Conservation (phyloP, 2,113 vertebrate species). For the Xenus cinereus region DNA sequence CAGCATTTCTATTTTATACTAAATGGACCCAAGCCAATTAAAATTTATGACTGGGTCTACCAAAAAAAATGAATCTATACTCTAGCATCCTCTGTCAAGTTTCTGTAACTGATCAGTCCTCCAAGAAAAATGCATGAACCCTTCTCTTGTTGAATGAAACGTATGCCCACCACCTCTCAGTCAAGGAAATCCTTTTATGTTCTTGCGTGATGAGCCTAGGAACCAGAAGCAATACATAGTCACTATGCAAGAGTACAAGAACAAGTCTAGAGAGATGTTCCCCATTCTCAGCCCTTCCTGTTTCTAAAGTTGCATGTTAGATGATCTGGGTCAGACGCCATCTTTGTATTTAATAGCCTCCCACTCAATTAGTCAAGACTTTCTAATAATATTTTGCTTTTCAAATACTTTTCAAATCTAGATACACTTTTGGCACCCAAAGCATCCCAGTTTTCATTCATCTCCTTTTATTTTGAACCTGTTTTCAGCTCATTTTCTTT, state of each 20-base stretch:
- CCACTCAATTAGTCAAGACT: not conserved
- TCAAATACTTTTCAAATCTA: not conserved
- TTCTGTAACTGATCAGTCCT: not conserved
- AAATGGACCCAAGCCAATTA: not conserved
- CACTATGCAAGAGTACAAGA: not conserved
- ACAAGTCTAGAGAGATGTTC: not conserved
- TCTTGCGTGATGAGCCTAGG: not conserved
- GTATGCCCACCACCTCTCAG: not conserved
- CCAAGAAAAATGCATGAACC: not conserved
- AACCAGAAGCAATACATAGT: not conserved
- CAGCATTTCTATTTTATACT: not conserved
- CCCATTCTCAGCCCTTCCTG: not conserved
- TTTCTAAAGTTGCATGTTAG: not conserved
- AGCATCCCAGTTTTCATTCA: not conserved
- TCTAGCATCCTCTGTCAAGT: not conserved
- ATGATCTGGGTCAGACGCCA: not conserved
- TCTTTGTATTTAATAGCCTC: not conserved
- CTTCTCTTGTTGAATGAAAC: not conserved
- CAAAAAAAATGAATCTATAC: not conserved
- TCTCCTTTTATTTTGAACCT: not conserved
- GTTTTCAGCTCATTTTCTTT: not conserved
- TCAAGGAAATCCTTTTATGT: not conserved
- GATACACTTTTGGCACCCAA: not conserved
- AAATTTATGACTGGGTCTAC: not conserved
- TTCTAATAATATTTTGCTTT: not conserved